Evolutionary conservation across 2,113 vertebrate species (phyloP), one percentile per base, ranked within the genome.

Genomic region (Sclerurus mexicanus): DNA sequence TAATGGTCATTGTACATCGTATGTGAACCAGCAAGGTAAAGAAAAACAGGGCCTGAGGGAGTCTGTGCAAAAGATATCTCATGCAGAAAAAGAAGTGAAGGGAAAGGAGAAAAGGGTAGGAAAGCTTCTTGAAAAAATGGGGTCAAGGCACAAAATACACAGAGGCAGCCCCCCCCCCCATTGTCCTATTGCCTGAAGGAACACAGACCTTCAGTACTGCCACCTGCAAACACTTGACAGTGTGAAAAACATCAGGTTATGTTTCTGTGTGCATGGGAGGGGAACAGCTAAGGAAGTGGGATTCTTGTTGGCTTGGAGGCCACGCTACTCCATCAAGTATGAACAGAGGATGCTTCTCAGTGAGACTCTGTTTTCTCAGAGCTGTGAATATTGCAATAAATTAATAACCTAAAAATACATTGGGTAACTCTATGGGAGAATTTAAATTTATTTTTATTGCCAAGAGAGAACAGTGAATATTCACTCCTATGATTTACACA

Each of bases 1-100:
- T 4, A 82, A n/a, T 10, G 27, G 33, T 22, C 28, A 39, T 30
- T 15, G 24, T 9, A 10, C 5, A 6, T 23, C 0, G 0, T 24
- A 20, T 2, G 8, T 14, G 15, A 50, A 53, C 6, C 46, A n/a
- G 19, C 23, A 49, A 60, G n/a, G 30, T 31, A 39, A 80, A 37
- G 53, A 75, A 79, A 82, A 72, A 44, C 1, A 33, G 13, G 10
- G n/a, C 13, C 72, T 39, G n/a, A 55, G 72, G 68, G 53, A 28
- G 14, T 35, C 55, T 71, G 18, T 71, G 47, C 28, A 24, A 66
- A 47, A 76, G 68, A 53, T 23, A 37, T 49, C 37, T 64, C 25
- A 7, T 7, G 28, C 23, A 56, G 35, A 52, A 75, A 33, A 21
- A 68, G 35, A 17, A 64, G 28, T 7, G 31, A 72, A 6, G 27